These are phyloP conservation scores for Typhlichthys eigenmanni DNA, from an alignment of 2,797 vertebrate species.

Conservation along the genomic window DNA sequence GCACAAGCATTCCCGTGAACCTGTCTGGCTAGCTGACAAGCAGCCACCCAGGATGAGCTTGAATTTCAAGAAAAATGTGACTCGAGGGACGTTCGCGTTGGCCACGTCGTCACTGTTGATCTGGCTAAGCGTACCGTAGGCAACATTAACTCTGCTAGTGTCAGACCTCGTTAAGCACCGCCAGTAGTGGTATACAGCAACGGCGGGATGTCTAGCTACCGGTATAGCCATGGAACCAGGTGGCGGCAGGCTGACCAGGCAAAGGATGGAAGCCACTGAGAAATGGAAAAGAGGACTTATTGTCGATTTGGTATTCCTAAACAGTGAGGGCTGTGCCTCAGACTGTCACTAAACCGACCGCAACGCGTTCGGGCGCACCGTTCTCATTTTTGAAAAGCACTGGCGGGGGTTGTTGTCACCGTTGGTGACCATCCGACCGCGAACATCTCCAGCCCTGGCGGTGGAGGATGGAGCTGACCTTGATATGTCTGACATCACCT, in stretches of 20 bases:
- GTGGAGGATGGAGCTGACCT: not conserved
- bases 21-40: constrained; percentile 35
- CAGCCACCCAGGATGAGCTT: not conserved
- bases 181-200: not conserved
- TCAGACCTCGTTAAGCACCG: constrained; percentile 21
- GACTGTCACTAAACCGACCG: not conserved
- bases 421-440: not conserved
- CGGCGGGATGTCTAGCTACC: constrained; percentile 24
- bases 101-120: constrained; percentile 19
- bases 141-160: not conserved
- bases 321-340: too few relatives aligned
- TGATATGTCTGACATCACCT: constrained; percentile 3
- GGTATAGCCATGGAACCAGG: constrained; percentile 11
- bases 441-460: constrained; percentile 1
- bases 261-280: not conserved
- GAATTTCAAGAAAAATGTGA: constrained; percentile 33
- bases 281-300: not conserved
- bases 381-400: not conserved
- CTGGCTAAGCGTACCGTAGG: not conserved
- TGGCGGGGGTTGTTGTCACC: not conserved
- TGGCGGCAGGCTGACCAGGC: constrained; percentile 14
- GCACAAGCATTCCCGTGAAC: constrained; percentile 47
- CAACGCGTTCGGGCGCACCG: not conserved
- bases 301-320: not conserved
- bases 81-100: not conserved